phyloP scores from a whole-genome alignment of 2,797 vertebrate species.

The Arremon aurantiirostris region DNA sequence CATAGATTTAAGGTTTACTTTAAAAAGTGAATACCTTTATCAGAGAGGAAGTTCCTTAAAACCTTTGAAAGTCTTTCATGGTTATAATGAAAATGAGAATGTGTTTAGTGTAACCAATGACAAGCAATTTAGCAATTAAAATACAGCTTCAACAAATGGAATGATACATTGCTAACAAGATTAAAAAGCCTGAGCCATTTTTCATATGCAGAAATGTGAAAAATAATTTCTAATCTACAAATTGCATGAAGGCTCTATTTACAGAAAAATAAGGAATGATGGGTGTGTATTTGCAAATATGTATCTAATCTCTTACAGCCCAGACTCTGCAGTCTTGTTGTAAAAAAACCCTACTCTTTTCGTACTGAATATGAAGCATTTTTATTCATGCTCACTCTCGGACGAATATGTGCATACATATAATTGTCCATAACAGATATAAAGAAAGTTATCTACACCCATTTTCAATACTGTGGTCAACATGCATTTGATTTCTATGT shows the following conservation, averaged over 20 bases:
- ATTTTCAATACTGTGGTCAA: background rate
- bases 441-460: background rate
- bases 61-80: constrained; percentile 30
- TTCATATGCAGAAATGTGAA: constrained; percentile 54
- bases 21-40: background rate
- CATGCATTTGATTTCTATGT: background rate
- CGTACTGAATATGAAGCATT: background rate
- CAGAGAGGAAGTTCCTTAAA: background rate
- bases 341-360: background rate
- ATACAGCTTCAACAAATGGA: constrained; percentile 37
- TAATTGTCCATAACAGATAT: background rate
- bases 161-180: constrained; percentile 45
- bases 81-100: constrained; percentile 13
- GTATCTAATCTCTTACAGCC: constrained; percentile 47
- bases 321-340: constrained; percentile 22
- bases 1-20: background rate
- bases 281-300: background rate
- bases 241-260: constrained; percentile 34
- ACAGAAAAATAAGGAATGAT: constrained; percentile 16
- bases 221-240: constrained; percentile 59
- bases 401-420: background rate
- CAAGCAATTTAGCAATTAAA: constrained; percentile 61
- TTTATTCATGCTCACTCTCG: background rate
- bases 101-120: constrained; percentile 23
- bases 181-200: constrained; percentile 50